Evolutionary conservation across 1,140 invertebrate species (phyloP).

Genomic region (Drosophila insularis): DNA sequence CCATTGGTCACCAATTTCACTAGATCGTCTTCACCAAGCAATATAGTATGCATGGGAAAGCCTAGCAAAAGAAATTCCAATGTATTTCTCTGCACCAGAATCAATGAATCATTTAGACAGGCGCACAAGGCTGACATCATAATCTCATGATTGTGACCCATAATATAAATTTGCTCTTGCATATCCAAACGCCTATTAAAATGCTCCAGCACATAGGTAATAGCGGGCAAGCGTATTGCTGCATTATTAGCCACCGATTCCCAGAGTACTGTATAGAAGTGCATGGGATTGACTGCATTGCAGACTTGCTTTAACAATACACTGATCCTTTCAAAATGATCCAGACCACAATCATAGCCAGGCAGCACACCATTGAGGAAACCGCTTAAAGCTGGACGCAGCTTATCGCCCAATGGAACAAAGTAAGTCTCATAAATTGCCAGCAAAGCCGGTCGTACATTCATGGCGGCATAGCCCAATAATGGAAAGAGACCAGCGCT

Average conservation of each 20-base stretch:
- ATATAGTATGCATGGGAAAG: constrained; percentile 93
- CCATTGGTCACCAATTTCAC: constrained; percentile 90
- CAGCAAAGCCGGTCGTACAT: constrained; percentile 91
- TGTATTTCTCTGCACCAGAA: constrained; percentile 93
- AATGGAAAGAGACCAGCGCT: constrained; percentile 93
- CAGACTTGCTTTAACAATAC: constrained; percentile 89
- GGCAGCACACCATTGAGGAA: constrained; percentile 93
- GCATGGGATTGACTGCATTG: constrained; percentile 89
- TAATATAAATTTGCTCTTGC: constrained; percentile 93
- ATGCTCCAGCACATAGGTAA: constrained; percentile 91
- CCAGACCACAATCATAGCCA: constrained; percentile 95
- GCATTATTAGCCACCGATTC: constrained; percentile 93
- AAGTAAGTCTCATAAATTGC: constrained; percentile 97
- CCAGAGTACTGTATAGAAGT: constrained; percentile 96
- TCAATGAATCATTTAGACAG: constrained; percentile 89
- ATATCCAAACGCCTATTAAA: constrained; percentile 92
- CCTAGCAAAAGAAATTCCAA: constrained; percentile 92
- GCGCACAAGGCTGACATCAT: constrained; percentile 86
- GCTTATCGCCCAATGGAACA: constrained; percentile 90
- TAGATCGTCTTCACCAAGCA: constrained; percentile 89
- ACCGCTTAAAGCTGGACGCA: constrained; percentile 93
- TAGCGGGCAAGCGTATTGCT: constrained; percentile 92
- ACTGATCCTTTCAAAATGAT: constrained; percentile 93
- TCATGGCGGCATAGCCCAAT: constrained; percentile 95
- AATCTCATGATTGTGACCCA: constrained; percentile 93